Evolutionary conservation across 2,888 invertebrate genomes (phyloP).

Genomic region (Clostera curtula): DNA sequence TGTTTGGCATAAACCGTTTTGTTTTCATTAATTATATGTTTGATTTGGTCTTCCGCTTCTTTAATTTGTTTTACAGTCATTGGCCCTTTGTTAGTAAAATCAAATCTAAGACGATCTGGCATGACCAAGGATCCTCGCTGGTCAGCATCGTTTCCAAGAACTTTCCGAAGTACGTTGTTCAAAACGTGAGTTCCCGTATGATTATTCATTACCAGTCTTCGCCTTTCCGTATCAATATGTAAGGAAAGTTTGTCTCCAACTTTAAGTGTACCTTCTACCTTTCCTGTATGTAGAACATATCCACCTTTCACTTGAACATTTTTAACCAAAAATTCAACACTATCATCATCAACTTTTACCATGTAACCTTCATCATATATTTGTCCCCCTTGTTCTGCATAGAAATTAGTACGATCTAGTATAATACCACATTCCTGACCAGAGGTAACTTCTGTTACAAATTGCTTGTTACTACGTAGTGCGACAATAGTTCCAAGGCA

Average conservation of each 20-base stretch:
- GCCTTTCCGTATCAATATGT: conserved; percentile 87
- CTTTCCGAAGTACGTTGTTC: conserved; percentile 93
- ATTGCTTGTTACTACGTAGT: conserved; percentile 85
- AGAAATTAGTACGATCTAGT: conserved; percentile 94
- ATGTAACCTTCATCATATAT: conserved; percentile 97
- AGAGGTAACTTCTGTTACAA: conserved; percentile 86
- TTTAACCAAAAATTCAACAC: conserved; percentile 92
- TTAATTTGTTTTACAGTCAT: conserved; percentile 92
- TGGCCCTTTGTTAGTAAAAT: conserved; percentile 96
- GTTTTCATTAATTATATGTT: conserved; percentile 83
- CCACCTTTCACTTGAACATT: conserved; percentile 97
- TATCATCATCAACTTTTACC: conserved; percentile 87
- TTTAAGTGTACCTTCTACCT: conserved; percentile 86
- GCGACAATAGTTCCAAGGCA: conserved; percentile 88
- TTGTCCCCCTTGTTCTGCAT: conserved; percentile 99
- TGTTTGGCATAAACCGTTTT: conserved; percentile 91
- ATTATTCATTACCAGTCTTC: conserved; percentile 97
- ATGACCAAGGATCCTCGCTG: conserved; percentile 98
- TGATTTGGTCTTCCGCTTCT: conserved; percentile 86
- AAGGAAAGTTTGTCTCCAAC: conserved; percentile 90
- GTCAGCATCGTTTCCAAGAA: conserved; percentile 93
- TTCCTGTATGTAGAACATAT: conserved; percentile 95
- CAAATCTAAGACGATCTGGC: conserved; percentile 96
- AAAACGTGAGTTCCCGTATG: conserved; percentile 98
- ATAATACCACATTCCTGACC: conserved; percentile 95